These are phyloP conservation scores for Hemithea aestivaria DNA, from an alignment of 2,888 invertebrate genomes.

Conservation along the genomic window DNA sequence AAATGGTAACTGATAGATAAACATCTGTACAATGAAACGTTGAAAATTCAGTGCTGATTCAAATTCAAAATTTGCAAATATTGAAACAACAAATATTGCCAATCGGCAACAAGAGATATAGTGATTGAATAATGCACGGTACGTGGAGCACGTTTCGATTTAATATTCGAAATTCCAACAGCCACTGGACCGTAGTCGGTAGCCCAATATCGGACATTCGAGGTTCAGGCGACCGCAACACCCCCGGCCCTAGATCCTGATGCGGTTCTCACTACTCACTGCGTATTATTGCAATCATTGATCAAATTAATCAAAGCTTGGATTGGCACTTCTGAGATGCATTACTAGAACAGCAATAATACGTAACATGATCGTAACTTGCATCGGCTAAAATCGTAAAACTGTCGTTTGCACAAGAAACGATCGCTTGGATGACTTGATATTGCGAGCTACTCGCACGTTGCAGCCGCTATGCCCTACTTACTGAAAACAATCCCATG, in stretches of 20 bases:
- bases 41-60: too few relatives aligned
- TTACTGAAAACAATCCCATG: too few relatives aligned
- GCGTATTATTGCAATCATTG: conserved; percentile 4
- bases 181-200: neutral
- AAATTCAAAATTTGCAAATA: neutral
- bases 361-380: too few relatives aligned
- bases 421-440: too few relatives aligned
- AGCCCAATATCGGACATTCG: conserved; percentile 10
- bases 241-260: neutral
- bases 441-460: too few relatives aligned
- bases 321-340: too few relatives aligned
- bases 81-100: neutral
- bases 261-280: conserved; percentile 7
- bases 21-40: too few relatives aligned
- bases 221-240: conserved; percentile 11
- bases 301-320: neutral
- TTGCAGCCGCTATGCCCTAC: too few relatives aligned
- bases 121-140: conserved; percentile 3
- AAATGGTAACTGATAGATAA: too few relatives aligned
- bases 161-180: conserved; percentile 1
- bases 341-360: too few relatives aligned
- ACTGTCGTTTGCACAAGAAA: too few relatives aligned
- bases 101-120: neutral
- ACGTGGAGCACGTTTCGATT: conserved; percentile 8
- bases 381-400: too few relatives aligned